Evolutionary conservation across 2,797 vertebrate genomes (phyloP).

Genomic region (Coregonus sp.): DNA sequence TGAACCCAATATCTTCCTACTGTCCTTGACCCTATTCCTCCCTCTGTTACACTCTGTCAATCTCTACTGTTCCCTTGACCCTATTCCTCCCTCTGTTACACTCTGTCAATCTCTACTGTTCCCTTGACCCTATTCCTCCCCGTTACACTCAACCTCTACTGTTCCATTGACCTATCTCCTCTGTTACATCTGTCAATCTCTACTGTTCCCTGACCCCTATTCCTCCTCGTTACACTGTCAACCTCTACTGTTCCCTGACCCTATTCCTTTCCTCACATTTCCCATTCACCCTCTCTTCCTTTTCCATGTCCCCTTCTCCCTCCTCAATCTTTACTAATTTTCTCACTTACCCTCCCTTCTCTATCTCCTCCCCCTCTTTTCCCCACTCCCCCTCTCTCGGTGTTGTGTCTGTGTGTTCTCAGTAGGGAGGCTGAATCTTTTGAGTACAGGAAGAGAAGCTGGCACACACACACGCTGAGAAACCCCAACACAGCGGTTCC

Average conservation of each 20-base stretch:
- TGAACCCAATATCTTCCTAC: too few relatives aligned
- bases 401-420: slow-evolving; percentile 65
- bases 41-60: too few relatives aligned
- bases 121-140: not conserved
- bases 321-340: not conserved
- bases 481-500: slow-evolving; percentile 25
- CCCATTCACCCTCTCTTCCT: slow-evolving; percentile 8
- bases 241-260: not conserved
- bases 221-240: not conserved
- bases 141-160: not conserved
- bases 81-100: not conserved
- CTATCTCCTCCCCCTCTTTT: slow-evolving; percentile 33
- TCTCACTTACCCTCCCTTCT: not conserved
- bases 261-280: not conserved
- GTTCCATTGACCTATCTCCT: too few relatives aligned
- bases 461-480: slow-evolving; percentile 31
- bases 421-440: slow-evolving; percentile 53
- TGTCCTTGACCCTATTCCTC: too few relatives aligned
- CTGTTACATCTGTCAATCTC: too few relatives aligned
- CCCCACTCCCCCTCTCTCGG: slow-evolving; percentile 42
- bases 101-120: not conserved
- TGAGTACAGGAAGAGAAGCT: slow-evolving; percentile 67
- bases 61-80: too few relatives aligned
- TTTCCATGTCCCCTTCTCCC: slow-evolving; percentile 19
- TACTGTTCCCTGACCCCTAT: too few relatives aligned